phyloP scores from a whole-genome alignment of 2,888 invertebrate species.

The Limnephilus auricula region DNA sequence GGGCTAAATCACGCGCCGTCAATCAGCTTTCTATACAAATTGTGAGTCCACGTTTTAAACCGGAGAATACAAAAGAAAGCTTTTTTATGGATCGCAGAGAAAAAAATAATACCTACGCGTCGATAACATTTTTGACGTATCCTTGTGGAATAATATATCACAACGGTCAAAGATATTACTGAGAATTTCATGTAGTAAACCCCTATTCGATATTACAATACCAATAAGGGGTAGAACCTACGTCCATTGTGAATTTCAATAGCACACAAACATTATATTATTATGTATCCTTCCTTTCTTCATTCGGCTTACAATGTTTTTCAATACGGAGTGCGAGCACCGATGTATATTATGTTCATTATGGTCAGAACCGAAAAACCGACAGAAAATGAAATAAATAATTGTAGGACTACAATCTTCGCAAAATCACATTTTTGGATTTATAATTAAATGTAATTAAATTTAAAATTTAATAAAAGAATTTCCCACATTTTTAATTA shows the following conservation, averaged over 20 bases:
- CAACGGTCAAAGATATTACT: not conserved
- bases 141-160: not conserved
- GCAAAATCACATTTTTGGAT: no score
- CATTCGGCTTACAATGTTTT: not conserved
- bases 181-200: not conserved
- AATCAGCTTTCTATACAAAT: slow-evolving; percentile 36
- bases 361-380: no score
- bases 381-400: no score
- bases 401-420: no score
- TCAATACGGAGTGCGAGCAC: not conserved
- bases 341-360: not conserved
- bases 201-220: not conserved
- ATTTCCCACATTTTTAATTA: no score
- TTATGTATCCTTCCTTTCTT: not conserved
- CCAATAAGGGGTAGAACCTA: not conserved
- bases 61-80: not conserved
- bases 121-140: not conserved
- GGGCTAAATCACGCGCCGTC: slow-evolving; percentile 23
- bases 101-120: not conserved
- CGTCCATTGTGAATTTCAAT: not conserved
- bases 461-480: no score
- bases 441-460: no score
- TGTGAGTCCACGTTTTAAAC: not conserved
- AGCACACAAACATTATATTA: not conserved
- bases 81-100: not conserved